Conservation (phyloP, 2,888 invertebrate genomes). For the Parnassius smintheus region DNA sequence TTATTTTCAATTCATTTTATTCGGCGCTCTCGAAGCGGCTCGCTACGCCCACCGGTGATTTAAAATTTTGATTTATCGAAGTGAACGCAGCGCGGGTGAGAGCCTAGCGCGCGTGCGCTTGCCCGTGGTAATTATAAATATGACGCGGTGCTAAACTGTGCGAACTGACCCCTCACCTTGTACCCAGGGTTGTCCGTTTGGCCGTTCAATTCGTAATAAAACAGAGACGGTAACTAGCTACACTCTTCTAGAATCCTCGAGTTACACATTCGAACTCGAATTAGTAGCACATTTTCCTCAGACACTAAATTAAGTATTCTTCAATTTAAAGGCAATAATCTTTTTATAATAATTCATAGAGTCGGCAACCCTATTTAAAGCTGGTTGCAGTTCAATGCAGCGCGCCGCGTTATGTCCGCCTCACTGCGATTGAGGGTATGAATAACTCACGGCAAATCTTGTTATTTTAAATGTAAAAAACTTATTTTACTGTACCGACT, state of each 20-base stretch:
- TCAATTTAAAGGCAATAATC: too few relatives aligned
- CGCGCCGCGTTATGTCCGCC: constrained; percentile 23
- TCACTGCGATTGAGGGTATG: constrained; percentile 18
- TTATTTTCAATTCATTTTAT: constrained; percentile 81
- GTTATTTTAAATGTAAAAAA: constrained; percentile 12
- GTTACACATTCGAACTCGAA: too few relatives aligned
- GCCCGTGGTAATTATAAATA: constrained; percentile 77
- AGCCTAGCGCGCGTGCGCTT: constrained; percentile 52
- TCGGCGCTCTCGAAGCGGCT: constrained; percentile 71
- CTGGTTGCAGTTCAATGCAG: constrained; percentile 22
- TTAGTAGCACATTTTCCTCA: too few relatives aligned
- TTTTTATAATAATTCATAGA: neutral
- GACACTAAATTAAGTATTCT: too few relatives aligned
- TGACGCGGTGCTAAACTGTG: constrained; percentile 80
- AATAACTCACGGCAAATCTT: constrained; percentile 23
- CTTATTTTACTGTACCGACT: too few relatives aligned
- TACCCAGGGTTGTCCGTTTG: constrained; percentile 38
- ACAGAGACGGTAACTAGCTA: too few relatives aligned
- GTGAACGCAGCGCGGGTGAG: constrained; percentile 59
- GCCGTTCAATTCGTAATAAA: constrained; percentile 3
- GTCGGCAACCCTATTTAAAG: constrained; percentile 14
- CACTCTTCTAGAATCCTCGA: too few relatives aligned
- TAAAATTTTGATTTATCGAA: constrained; percentile 81
- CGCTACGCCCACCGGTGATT: constrained; percentile 79
- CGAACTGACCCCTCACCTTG: constrained; percentile 68